These are phyloP conservation scores for Harpalus rufipes DNA, from an alignment of 2,888 invertebrate genomes.

Conservation along the genomic window DNA sequence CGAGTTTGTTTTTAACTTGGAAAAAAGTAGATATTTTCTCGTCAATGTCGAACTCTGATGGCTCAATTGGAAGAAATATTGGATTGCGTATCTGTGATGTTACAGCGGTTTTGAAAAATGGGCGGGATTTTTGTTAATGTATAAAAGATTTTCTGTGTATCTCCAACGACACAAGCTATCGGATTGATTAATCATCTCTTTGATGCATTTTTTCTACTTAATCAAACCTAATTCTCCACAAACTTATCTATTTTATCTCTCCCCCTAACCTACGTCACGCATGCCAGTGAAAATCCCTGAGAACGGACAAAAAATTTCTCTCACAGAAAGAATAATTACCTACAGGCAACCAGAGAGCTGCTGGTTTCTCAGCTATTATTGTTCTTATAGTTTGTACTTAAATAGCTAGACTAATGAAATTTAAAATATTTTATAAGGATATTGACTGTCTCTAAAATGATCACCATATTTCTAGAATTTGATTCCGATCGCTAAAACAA, in stretches of 20 bases:
- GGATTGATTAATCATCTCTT: conserved; percentile 13
- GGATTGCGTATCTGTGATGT: conserved; percentile 19
- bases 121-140: conserved; percentile 35
- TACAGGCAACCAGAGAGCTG: neutral
- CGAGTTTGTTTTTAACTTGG: conserved; percentile 44
- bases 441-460: too few relatives aligned
- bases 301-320: neutral
- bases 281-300: neutral
- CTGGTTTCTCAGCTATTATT: neutral
- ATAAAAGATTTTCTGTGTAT: conserved; percentile 16
- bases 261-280: neutral
- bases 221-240: conserved; percentile 24
- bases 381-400: too few relatives aligned
- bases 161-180: conserved; percentile 14
- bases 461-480: too few relatives aligned
- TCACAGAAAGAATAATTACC: neutral
- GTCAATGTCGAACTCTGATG: conserved; percentile 24
- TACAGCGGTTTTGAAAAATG: conserved; percentile 33
- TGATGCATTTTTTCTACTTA: conserved; percentile 41
- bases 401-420: too few relatives aligned
- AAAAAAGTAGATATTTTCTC: conserved; percentile 44
- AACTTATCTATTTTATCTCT: neutral
- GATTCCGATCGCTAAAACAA: too few relatives aligned
- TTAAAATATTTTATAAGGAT: too few relatives aligned
- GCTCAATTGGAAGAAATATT: conserved; percentile 48